Evolutionary conservation across 2,113 vertebrate species (phyloP).

Genomic region (Dasyornis broadbenti): DNA sequence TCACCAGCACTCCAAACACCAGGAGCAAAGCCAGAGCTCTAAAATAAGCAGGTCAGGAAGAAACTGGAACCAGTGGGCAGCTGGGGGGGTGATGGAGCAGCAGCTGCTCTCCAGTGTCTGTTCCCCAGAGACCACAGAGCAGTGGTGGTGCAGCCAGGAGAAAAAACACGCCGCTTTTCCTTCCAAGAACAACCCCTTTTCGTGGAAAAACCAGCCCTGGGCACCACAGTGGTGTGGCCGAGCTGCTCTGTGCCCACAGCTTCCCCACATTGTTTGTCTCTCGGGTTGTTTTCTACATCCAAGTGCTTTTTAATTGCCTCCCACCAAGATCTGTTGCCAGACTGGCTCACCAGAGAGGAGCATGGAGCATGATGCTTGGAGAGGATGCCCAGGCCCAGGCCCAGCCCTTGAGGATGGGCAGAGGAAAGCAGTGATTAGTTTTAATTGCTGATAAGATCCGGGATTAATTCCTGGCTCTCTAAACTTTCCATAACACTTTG

Average conservation of each 20-base stretch:
- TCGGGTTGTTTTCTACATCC: neutral
- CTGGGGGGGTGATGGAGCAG: neutral
- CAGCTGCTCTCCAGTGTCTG: no score
- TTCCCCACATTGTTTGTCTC: neutral
- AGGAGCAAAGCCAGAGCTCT: neutral
- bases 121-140: neutral
- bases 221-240: neutral
- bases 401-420: neutral
- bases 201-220: neutral
- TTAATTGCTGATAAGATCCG: neutral
- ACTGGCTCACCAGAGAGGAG: neutral
- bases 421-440: neutral
- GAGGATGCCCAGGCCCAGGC: neutral
- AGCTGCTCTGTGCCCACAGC: rapidly evolving
- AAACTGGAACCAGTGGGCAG: neutral
- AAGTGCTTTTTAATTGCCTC: neutral
- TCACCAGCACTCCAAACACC: neutral
- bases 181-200: neutral
- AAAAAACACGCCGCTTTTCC: neutral
- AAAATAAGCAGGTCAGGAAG: neutral
- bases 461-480: conserved; percentile 8
- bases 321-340: neutral
- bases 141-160: neutral
- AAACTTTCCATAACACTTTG: neutral
- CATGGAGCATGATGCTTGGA: neutral